Base-by-base conservation (phyloP, 2,797 vertebrate genomes). In the Austrolebias charrua region DNA sequence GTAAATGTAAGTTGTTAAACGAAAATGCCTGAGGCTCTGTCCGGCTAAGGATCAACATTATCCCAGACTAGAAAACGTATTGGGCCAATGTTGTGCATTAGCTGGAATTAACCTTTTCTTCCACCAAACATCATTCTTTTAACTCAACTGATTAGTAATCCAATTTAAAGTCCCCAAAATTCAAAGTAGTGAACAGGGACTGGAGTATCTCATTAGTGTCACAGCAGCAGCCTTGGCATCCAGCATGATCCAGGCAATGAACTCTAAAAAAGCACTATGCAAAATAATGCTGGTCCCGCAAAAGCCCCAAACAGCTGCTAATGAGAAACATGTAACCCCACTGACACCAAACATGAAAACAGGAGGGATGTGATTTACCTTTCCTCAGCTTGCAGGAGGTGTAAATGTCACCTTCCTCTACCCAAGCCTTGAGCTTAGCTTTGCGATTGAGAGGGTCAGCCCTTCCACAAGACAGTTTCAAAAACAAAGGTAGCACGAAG, bases 181-280 rank as follows among this genome's bases (percentile, higher is more conserved):
- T 89, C 68, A 84, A 75, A 72, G 75, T 84, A 78, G 71, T 54
- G 53, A 73, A 82, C 70, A 53, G 82, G 81, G 80, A 86, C 82
- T 80, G 45, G 51, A 71, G 71, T 80, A 73, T 86, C 82, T 83
- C 66, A 87, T 88, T 90, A 84, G 71, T 80, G 78, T 90, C 81
- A 84, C 75, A 86, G 85, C 90, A 91, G 90, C 87, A 86, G 89
- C 90, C 88, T 92, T 90, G 90, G 88, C 89, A 90, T 91, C 88
- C 89, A 87, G 83, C 89, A 88, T 88, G 89, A 89, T 90, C 88
- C 90, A 91, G 91, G 91, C 91, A 91, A 91, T 92, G 89, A 77
- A 63, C 81, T 91, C 81, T 84, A 91, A 82, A 90, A 44, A 91
- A 91, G 87, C 89, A 91, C 86, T 89, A 83, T 89, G 89, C 80